Evolutionary conservation across 2,113 vertebrate genomes (phyloP).

Genomic region (Henicopernis longicauda): DNA sequence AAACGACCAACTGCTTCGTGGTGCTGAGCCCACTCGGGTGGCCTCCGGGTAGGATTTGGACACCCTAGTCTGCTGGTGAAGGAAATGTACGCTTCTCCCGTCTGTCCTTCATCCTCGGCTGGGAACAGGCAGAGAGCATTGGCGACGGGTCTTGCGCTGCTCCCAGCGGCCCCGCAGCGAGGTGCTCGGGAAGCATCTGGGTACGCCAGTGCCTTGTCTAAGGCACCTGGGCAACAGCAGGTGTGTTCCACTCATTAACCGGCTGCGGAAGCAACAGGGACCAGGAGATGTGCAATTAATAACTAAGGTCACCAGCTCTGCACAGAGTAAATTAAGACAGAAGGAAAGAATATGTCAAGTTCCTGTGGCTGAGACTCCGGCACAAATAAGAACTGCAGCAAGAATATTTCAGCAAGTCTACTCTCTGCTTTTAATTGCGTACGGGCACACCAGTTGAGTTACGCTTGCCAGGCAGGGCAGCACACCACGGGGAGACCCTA

Average conservation of each 20-base stretch:
- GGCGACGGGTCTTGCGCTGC: accelerated
- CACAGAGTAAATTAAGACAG: background rate
- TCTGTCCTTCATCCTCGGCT: background rate
- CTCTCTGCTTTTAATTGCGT: background rate
- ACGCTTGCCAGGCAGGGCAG: background rate
- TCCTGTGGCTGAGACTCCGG: background rate
- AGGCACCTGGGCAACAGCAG: background rate
- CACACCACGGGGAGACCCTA: background rate
- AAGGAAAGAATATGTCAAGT: background rate
- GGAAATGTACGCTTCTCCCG: background rate
- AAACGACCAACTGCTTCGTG: background rate
- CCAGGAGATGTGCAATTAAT: background rate
- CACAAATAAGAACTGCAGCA: background rate
- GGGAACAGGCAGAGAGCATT: background rate
- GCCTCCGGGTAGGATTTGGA: background rate
- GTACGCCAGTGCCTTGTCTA: background rate
- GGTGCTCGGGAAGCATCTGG: accelerated
- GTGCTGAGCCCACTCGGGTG: background rate
- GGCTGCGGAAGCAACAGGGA: background rate
- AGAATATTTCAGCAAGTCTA: background rate
- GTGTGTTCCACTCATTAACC: background rate
- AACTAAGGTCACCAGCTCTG: background rate
- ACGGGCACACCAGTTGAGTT: background rate
- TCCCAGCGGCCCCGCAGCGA: accelerated
- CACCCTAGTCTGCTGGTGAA: background rate